Conservation (phyloP, 2,888 invertebrate genomes). For the Ophion ventricosus region DNA sequence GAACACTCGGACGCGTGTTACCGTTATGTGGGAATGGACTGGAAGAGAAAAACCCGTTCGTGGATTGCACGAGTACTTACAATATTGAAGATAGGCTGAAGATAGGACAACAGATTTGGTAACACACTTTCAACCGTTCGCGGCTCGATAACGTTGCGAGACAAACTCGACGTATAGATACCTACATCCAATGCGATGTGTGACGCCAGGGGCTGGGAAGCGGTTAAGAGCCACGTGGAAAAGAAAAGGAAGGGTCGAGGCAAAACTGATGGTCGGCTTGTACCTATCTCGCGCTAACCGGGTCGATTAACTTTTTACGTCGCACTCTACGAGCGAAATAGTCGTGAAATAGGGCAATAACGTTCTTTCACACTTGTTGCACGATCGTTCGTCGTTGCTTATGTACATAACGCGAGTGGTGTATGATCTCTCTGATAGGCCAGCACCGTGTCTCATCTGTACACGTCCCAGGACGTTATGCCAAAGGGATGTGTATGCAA, state of each 20-base stretch:
- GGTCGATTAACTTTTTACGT: conserved; percentile 75
- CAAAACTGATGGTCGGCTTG: conserved; percentile 60
- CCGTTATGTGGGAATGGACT: not conserved
- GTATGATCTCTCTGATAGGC: conserved; percentile 57
- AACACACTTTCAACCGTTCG: not conserved
- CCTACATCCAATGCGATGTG: conserved; percentile 17
- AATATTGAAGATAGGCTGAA: not conserved
- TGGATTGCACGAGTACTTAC: not conserved
- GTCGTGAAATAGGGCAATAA: conserved; percentile 76
- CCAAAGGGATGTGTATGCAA: conserved; percentile 1
- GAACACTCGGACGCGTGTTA: too few species aligned
- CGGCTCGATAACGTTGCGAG: not conserved
- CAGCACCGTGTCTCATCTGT: conserved; percentile 19
- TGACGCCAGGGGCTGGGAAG: not conserved
- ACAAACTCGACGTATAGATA: not conserved
- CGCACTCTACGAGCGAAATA: conserved; percentile 74
- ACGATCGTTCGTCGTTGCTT: conserved; percentile 70
- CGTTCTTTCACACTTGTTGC: conserved; percentile 79
- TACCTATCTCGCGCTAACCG: conserved; percentile 53
- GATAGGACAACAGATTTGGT: not conserved
- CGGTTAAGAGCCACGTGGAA: conserved; percentile 49
- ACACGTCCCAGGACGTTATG: conserved; percentile 40
- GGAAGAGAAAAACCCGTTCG: not conserved
- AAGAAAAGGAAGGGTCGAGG: conserved; percentile 1
- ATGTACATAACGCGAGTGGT: conserved; percentile 53